A percentile compares a stretch with the other conserved stretches of the same genome.
These are phyloP conservation scores for Cirrhinus mrigala DNA, from an alignment of 2,797 vertebrate genomes.

Conservation along the genomic window DNA sequence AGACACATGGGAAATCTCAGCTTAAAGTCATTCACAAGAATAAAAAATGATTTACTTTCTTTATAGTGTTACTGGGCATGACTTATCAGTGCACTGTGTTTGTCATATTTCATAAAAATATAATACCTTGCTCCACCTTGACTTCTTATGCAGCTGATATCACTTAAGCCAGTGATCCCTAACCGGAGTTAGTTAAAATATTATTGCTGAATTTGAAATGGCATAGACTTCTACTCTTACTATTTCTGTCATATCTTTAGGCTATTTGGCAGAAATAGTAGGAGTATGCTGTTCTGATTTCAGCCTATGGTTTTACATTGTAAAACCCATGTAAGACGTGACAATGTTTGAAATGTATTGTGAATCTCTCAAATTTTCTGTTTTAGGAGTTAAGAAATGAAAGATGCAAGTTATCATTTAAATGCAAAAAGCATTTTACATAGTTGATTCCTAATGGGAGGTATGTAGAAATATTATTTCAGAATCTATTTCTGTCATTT, in stretches of 20 bases:
- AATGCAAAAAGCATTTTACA: neutral
- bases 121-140: neutral
- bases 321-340: neutral
- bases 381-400: no score
- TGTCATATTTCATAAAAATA: neutral
- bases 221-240: neutral
- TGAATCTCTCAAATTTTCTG: neutral
- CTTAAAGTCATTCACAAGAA: neutral
- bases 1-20: neutral
- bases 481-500: neutral
- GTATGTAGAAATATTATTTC: neutral
- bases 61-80: constrained; percentile 1
- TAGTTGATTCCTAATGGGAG: neutral
- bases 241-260: constrained; percentile 4
- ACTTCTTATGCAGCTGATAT: neutral
- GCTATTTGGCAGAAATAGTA: neutral
- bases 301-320: neutral
- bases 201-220: no score
- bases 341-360: neutral
- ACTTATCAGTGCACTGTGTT: neutral
- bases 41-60: neutral
- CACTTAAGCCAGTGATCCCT: neutral
- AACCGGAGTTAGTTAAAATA: neutral
- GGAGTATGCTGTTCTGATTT: neutral
- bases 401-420: neutral